phyloP scores from a whole-genome alignment of 2,113 vertebrate genomes.

The Ophiodon elongatus region DNA sequence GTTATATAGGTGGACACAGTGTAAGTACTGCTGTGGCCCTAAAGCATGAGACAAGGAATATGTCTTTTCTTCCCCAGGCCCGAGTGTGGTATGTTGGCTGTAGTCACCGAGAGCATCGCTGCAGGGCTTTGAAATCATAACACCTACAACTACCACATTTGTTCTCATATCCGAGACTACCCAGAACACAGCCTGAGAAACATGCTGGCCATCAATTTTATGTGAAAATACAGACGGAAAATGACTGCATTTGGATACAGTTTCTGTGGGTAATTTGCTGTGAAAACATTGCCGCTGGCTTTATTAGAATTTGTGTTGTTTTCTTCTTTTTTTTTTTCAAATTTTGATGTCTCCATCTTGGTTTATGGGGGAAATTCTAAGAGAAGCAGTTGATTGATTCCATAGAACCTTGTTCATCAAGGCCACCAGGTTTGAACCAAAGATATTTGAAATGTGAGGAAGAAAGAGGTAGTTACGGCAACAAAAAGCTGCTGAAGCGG shows the following conservation, averaged over 20 bases:
- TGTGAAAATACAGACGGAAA: conserved; percentile 71
- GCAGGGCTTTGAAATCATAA: conserved; percentile 38
- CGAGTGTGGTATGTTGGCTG: conserved; percentile 11
- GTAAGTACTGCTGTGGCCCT: conserved; percentile 67
- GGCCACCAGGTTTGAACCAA: conserved; percentile 84
- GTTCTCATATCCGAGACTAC: conserved; percentile 29
- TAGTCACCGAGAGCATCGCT: conserved; percentile 19
- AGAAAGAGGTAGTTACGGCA: conserved; percentile 84
- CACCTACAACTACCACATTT: conserved; percentile 48
- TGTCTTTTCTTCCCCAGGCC: conserved; percentile 40
- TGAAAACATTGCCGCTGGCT: conserved; percentile 61
- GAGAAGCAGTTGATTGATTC: conserved; percentile 83
- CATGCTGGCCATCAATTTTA: conserved; percentile 69
- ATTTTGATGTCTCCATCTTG: conserved; percentile 63
- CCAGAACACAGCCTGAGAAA: conserved; percentile 42
- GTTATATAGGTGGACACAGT: conserved; percentile 57
- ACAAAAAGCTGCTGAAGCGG: conserved; percentile 82
- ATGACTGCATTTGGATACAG: conserved; percentile 70
- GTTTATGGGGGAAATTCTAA: conserved; percentile 64
- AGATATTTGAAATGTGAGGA: conserved; percentile 83
- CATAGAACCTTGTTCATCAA: conserved; percentile 83
- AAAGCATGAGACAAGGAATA: conserved; percentile 26
- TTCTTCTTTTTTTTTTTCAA: conserved; percentile 41
- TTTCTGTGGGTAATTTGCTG: conserved; percentile 63
- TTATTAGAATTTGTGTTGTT: conserved; percentile 60